Base-by-base conservation (phyloP, 2,888 invertebrate species). In the Chironomus riparius region DNA sequence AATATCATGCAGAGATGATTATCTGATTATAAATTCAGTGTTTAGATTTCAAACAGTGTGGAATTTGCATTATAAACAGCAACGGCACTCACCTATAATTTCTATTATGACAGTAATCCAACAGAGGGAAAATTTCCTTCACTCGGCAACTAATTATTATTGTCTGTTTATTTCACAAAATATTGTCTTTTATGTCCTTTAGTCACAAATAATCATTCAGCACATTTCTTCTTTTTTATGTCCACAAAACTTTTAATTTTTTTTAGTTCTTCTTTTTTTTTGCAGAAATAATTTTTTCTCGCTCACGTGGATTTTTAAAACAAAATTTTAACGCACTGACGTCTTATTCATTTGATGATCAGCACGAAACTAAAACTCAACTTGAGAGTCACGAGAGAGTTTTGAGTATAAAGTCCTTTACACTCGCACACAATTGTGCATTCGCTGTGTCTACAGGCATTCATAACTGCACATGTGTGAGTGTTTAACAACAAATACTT, bases 1-100 rank as follows among this genome's bases (percentile, higher is more conserved):
- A 48, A 24, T 47, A 48, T 22, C 70, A 70, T 70, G 70, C 70
- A 21, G 70, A 6, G 70, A 70, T 70, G 70, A 70, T 70, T 70
- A 70, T 50, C 70, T 70, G 70, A 70, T 70, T 70, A 70, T 28
- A 21, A 62, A 62, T 62, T 62, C 22, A 62, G 18, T 62, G 50
- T 50, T 50, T 62, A 7, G 18, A 18, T 62, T 12, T 62, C 62
- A 62, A 15, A 18, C 62, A 62, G 62, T 1, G 62, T 22, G 7
- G 18, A 62, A 62, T 62, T 62, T 62, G 62, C 62, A 62, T 56
- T 56, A 15, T 18, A 56, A 56, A 15, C n/a, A 38, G 38, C 38
- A 50, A 50, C 15, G 13, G 13, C 15, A 50, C 50, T 50, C 15
- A 50, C 50, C 50, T 50, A n/a, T 50, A 38, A 50, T 50, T 50